Base-by-base conservation (phyloP, 2,797 vertebrate genomes). In the Microctenopoma lineatum region DNA sequence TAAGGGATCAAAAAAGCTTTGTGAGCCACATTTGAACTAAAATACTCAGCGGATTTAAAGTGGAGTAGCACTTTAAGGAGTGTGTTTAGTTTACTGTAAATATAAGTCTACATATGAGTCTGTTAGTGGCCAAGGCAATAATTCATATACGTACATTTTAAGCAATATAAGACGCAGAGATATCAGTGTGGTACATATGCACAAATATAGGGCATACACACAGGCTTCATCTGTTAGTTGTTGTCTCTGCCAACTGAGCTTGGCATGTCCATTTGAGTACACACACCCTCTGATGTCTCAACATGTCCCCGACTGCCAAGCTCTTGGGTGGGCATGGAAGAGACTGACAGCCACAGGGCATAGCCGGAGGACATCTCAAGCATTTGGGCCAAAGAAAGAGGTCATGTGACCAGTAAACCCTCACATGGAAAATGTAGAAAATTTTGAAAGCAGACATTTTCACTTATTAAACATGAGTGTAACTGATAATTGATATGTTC, bases 241-340 rank as follows among this genome's bases (percentile, higher is more conserved):
- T 65, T 54, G 55, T 74, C 51, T 64, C 44, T 75, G 66, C 71
- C 79, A 80, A 53, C 57, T 66, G 53, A 68, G 59, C 51, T 79
- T 76, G 82, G 55, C 61, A 53, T 25, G 44, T 48, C 27, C 51
- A 55, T 71, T 51, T 63, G 62, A 73, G 66, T 21, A 18, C 58
- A 51, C 63, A 53, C 61, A 51, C 66, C 54, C 66, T 79, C 59
- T 70, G 70, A 84, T 75, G 57, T 78, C 62, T 83, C 59, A 64
- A 67, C 61, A 62, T 70, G 63, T 46, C 51, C 65, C 59, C 46
- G 13, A 39, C 59, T 83, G 73, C 70, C 66, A 70, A 46, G 52
- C 66, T 76, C 58, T 57, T 32, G 25, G 52, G 47, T 56, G 60
- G 54, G 63, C 54, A 10, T 44, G 34, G 57, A 53, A 27, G 21